Percentiles rank a stretch among this genome's conserved stretches.
Evolutionary conservation across 2,113 vertebrate genomes (phyloP).

Genomic region (Cromileptes altivelis): DNA sequence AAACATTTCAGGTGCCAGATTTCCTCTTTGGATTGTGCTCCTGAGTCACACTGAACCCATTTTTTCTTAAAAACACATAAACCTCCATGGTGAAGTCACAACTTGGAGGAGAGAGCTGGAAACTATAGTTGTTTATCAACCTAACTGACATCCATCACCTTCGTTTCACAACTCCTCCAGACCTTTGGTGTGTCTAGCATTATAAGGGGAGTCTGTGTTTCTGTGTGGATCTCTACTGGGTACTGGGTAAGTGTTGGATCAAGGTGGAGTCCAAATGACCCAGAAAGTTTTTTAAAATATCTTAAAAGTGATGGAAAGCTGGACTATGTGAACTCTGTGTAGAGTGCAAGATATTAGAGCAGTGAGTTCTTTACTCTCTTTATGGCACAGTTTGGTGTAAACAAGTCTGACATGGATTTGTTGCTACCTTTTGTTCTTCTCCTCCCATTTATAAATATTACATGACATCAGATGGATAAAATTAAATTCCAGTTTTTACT

Average conservation of each 20-base stretch:
- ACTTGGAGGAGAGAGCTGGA: slow-evolving; percentile 70
- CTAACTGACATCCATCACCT: slow-evolving; percentile 71
- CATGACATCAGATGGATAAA: slow-evolving; percentile 1
- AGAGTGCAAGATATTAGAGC: not conserved
- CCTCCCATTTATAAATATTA: not conserved
- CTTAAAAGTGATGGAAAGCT: slow-evolving; percentile 31
- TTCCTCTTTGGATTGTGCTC: slow-evolving; percentile 57
- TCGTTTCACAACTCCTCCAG: slow-evolving; percentile 52
- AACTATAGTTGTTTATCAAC: slow-evolving; percentile 74
- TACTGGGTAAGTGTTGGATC: slow-evolving; percentile 24
- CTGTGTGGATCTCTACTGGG: slow-evolving; percentile 40
- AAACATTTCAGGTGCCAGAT: slow-evolving; percentile 64
- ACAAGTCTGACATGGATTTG: slow-evolving; percentile 27
- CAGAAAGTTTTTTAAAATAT: slow-evolving; percentile 23
- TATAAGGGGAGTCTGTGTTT: slow-evolving; percentile 11
- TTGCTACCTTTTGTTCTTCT: slow-evolving; percentile 3
- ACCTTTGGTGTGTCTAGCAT: slow-evolving; percentile 53
- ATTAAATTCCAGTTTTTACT: not conserved
- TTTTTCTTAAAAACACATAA: slow-evolving; percentile 65
- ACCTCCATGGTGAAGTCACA: slow-evolving; percentile 72
- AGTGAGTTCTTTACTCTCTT: slow-evolving; percentile 4
- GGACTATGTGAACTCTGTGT: not conserved
- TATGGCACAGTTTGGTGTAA: slow-evolving; percentile 10
- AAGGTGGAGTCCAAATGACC: slow-evolving; percentile 30
- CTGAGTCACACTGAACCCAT: slow-evolving; percentile 63